Base-by-base conservation (phyloP, 2,113 vertebrate species). In the Galbula dea region DNA sequence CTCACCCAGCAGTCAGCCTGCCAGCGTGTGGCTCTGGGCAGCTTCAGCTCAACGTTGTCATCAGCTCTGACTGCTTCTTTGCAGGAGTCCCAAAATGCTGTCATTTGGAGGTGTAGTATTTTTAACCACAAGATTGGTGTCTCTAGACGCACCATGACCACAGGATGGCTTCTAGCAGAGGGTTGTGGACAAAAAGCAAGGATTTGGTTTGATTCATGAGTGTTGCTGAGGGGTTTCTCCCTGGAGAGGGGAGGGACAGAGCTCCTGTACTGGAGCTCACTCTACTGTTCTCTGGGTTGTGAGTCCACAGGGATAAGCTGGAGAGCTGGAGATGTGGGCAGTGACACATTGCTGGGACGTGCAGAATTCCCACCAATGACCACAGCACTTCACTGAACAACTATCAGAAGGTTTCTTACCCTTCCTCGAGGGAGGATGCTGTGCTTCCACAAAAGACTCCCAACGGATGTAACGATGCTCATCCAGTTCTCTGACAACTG, bases 371-470 rank as follows among this genome's bases (percentile, higher is more conserved):
- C 51, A 9, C 0, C 0, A 54, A 2, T 63, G 91, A 83, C 86
- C 94, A 22, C 93, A 94, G 51, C 26, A 0, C 87, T 74, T 39
- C 6, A 43, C 81, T n/a, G 27, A 89, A 15, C 82, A 52, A 1
- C 75, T 71, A 1, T 74, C 74, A 32, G 87, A 46, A 89, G 30
- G 48, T 67, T 95, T 89, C 91, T 94, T 82, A 63, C 59, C 84
- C 89, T 66, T 87, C 51, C 91, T 91, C 20, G 0, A 71, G 91
- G 91, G 93, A 96, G 75, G 67, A 59, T 63, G 55, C 78, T 66
- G 46, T 19, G 58, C 63, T 87, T 75, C 87, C 78, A 84, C 41
- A 93, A 59, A 83, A 61, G 72, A 34, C 43, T 83, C 89, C 67
- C 59, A 7, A 1, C 22, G 15, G 59, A 77, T 55, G 10, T 23